These are phyloP conservation scores for Aeoliscus strigatus DNA, from an alignment of 2,797 vertebrate genomes.

Conservation along the genomic window DNA sequence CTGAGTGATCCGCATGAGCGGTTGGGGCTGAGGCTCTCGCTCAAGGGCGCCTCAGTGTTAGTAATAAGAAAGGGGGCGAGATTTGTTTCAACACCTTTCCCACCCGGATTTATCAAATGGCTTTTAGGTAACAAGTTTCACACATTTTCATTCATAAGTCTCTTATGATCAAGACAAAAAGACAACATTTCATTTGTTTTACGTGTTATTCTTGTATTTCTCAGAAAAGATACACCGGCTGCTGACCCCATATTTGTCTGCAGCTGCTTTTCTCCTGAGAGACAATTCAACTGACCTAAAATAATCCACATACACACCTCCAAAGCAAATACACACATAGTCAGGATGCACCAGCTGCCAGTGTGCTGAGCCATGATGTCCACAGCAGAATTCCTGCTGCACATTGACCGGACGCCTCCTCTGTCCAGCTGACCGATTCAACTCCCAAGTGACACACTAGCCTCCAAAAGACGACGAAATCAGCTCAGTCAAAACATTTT, in stretches of 20 bases:
- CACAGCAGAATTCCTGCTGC: constrained; percentile 44
- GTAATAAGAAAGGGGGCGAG: no score
- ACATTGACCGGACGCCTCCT: constrained; percentile 47
- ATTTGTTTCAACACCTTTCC: no score
- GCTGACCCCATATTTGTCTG: constrained; percentile 32
- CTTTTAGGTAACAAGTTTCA: no score
- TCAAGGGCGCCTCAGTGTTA: no score
- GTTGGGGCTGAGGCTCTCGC: no score
- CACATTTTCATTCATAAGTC: constrained; percentile 1
- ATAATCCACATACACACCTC: constrained; percentile 11
- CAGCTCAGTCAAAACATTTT: no score
- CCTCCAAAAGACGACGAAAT: constrained; percentile 16
- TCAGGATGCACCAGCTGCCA: constrained; percentile 65
- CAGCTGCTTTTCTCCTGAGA: constrained; percentile 50
- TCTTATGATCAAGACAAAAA: not conserved
- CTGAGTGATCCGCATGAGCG: no score
- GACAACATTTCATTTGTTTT: not conserved
- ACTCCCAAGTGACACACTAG: constrained; percentile 31
- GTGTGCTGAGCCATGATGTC: constrained; percentile 62
- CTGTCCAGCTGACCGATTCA: constrained; percentile 55
- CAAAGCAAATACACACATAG: constrained; percentile 19
- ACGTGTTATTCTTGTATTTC: not conserved
- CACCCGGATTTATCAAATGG: no score
- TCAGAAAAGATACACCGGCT: constrained; percentile 9
- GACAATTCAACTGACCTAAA: constrained; percentile 34